These are phyloP conservation scores for Euura saliciscinereae DNA, from an alignment of 1,140 invertebrate genomes.

Conservation along the genomic window DNA sequence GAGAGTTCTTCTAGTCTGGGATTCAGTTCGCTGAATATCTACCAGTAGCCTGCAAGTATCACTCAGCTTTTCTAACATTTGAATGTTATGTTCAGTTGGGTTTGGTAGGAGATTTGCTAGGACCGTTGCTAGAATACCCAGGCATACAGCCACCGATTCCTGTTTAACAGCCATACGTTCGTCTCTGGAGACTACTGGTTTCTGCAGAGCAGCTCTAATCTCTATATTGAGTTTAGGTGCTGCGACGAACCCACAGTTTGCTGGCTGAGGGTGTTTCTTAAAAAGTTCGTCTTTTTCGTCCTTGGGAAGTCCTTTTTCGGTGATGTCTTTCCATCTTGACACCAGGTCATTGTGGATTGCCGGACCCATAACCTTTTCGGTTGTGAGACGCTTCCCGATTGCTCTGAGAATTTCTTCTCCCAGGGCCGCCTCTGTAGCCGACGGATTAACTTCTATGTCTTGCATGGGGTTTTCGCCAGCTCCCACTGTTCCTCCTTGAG, in stretches of 20 bases:
- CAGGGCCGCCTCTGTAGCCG: not conserved
- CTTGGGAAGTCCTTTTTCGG: constrained; percentile 8
- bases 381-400: not conserved
- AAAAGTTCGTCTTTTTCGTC: not conserved
- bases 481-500: no score
- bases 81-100: not conserved
- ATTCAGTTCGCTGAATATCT: constrained; percentile 11
- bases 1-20: not conserved
- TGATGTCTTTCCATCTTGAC: constrained; percentile 5
- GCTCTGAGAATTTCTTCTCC: not conserved
- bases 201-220: constrained; percentile 6
- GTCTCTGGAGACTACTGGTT: not conserved
- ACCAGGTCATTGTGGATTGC: not conserved
- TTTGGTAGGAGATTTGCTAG: constrained; percentile 1
- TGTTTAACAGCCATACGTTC: constrained; percentile 7
- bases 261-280: not conserved
- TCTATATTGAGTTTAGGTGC: constrained; percentile 11
- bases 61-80: constrained; percentile 9
- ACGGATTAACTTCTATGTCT: not conserved
- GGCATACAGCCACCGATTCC: constrained; percentile 6
- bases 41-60: constrained; percentile 4
- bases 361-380: not conserved
- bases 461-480: no score
- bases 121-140: not conserved
- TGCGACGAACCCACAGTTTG: not conserved